phyloP scores from a whole-genome alignment of 2,888 invertebrate species.

The Dolichomitus sp. region DNA sequence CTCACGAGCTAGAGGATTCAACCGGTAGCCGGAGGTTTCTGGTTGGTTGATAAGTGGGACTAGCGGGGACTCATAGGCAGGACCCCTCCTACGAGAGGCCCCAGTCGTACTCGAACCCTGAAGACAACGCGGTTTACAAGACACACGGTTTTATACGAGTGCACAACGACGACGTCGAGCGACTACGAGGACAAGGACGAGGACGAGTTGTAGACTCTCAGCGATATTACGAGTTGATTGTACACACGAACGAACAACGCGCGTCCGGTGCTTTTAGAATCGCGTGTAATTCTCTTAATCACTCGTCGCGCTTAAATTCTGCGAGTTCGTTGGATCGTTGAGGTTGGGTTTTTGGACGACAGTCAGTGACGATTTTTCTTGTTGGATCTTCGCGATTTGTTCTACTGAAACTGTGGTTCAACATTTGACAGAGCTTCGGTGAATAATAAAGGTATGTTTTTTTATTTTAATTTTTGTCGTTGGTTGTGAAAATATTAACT shows the following conservation, averaged over 20 bases:
- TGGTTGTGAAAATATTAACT: not conserved
- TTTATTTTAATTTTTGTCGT: not conserved
- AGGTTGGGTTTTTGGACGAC: not conserved
- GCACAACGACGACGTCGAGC: conserved; percentile 59
- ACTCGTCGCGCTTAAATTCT: not conserved
- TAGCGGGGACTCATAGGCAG: conserved; percentile 86
- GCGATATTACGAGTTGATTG: not conserved
- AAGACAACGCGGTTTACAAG: conserved; percentile 75
- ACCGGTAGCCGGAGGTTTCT: conserved; percentile 83
- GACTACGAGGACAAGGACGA: conserved; percentile 60
- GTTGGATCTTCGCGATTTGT: conserved; percentile 17
- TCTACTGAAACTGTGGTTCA: not conserved
- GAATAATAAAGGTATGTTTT: conserved; percentile 1
- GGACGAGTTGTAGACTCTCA: conserved; percentile 11
- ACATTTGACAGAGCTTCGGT: not conserved
- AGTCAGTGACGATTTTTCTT: conserved; percentile 5
- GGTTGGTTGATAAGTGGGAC: conserved; percentile 86
- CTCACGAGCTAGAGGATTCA: conserved; percentile 79
- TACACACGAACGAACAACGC: not conserved
- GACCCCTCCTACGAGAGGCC: conserved; percentile 84
- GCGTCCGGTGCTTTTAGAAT: conserved; percentile 10
- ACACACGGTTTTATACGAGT: conserved; percentile 69
- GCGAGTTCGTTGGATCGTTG: not conserved
- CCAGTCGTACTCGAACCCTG: conserved; percentile 84
- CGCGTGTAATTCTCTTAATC: not conserved